Base-by-base conservation (phyloP, 2,113 vertebrate species). In the Suncus etruscus region DNA sequence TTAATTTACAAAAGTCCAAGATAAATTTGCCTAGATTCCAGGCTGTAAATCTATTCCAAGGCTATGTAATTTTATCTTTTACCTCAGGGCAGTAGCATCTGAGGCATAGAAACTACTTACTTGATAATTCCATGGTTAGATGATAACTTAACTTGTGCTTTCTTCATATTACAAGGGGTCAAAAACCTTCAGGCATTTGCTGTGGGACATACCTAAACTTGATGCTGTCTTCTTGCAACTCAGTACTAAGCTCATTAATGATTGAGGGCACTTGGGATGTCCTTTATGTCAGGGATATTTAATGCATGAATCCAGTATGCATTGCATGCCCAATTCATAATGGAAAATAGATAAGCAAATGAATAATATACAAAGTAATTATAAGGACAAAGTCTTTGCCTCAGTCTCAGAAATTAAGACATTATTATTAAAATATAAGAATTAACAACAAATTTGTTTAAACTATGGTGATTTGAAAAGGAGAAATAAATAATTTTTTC, bases 221-320 rank as follows among this genome's bases (percentile, higher is more conserved):
- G 58, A 15, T 25, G 70, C 25, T 72, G 11, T 58, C 96, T 63
- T 95, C 91, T 79, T 94, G 83, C 70, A 50, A 95, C 73, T 95
- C 16, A 51, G n/a, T 94, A 69, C 89, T 89, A 93, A 95, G 7
- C 20, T 97, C 85, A 93, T 96, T 91, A 97, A 96, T 93, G 95
- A 97, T 92, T 96, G 84, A 97, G 85, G 79, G 68, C 50, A 79
- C 68, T 69, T 81, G 54, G 68, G 47, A 94, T 81, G 25, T 72
- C 24, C 92, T 87, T 45, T 97, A 95, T 96, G 92, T 82, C 89
- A 93, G 92, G 4, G 83, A 92, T 82, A 95, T 94, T 96, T 96
- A 93, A 92, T 96, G 91, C 78, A 92, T 95, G 72, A 89, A n/a
- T 95, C 90, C 9, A 32, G 51, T 91, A n/a, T 90, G 14, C 87